A percentile compares a stretch with the other conserved stretches of the same genome.
These are phyloP conservation scores for Macrosiphum euphorbiae DNA, from an alignment of 2,888 invertebrate species.

Conservation along the genomic window DNA sequence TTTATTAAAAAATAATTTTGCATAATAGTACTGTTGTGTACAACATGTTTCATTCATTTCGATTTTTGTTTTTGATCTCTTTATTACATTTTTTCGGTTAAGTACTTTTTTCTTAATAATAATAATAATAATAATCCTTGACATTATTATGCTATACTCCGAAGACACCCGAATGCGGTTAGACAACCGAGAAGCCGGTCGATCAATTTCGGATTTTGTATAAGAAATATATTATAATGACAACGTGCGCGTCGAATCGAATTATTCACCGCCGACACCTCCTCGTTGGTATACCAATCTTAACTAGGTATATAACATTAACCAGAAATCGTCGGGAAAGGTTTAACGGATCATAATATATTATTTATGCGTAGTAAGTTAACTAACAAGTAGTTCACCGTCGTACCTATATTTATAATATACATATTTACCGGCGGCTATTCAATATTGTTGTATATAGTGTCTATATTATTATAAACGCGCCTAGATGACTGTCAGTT, in stretches of 20 bases:
- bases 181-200: slow-evolving; percentile 3
- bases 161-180: background rate
- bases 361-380: background rate
- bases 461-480: background rate
- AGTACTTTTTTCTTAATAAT: no score
- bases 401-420: background rate
- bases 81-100: background rate
- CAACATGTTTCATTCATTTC: background rate
- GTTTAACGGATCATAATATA: background rate
- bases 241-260: background rate
- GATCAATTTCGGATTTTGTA: slow-evolving; percentile 4
- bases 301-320: background rate
- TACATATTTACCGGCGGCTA: background rate
- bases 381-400: background rate
- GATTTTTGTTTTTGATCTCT: background rate
- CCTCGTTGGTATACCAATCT: background rate
- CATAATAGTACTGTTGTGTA: background rate
- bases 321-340: background rate
- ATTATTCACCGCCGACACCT: background rate
- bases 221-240: background rate
- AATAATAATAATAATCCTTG: no score
- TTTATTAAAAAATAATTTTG: background rate
- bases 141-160: background rate
- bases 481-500: background rate
- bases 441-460: background rate